A percentile compares a stretch with the other conserved stretches of the same genome.
phyloP scores from a whole-genome alignment of 2,888 invertebrate species.

The Xestia ashworthii region DNA sequence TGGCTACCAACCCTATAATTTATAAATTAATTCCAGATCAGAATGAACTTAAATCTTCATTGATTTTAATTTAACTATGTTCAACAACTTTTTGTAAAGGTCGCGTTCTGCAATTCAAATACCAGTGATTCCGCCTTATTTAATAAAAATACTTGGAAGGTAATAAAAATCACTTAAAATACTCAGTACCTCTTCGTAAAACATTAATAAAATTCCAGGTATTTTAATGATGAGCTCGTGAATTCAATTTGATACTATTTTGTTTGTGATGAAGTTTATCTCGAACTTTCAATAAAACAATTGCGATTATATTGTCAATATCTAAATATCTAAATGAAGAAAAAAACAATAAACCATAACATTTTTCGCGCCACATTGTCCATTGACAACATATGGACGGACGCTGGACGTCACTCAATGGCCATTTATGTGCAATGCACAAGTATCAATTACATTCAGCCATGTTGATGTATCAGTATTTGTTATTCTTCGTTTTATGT shows the following conservation, averaged over 20 bases:
- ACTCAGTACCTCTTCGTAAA: constrained; percentile 28
- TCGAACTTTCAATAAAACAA: not conserved
- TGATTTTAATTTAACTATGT: not conserved
- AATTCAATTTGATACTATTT: not conserved
- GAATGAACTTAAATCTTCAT: not conserved
- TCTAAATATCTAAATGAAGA: not conserved
- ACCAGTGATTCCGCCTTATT: constrained; percentile 2
- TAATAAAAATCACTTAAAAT: constrained; percentile 28
- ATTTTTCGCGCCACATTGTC: constrained; percentile 40
- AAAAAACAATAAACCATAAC: not conserved
- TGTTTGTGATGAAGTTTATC: not conserved
- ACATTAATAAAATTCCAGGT: constrained; percentile 31
- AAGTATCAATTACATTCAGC: constrained; percentile 56
- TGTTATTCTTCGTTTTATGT: constrained; percentile 33
- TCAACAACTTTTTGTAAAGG: constrained; percentile 7
- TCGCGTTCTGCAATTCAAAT: constrained; percentile 20
- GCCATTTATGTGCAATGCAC: constrained; percentile 48
- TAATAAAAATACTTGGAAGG: not conserved
- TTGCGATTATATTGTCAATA: not conserved
- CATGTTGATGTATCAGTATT: constrained; percentile 27
- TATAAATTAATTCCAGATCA: not conserved
- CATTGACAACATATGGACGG: constrained; percentile 36
- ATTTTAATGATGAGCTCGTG: constrained; percentile 45
- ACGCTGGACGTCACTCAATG: constrained; percentile 35
- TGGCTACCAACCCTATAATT: not conserved